These are phyloP conservation scores for Drosophila nasuta DNA, from an alignment of 1,140 invertebrate species.

Conservation along the genomic window DNA sequence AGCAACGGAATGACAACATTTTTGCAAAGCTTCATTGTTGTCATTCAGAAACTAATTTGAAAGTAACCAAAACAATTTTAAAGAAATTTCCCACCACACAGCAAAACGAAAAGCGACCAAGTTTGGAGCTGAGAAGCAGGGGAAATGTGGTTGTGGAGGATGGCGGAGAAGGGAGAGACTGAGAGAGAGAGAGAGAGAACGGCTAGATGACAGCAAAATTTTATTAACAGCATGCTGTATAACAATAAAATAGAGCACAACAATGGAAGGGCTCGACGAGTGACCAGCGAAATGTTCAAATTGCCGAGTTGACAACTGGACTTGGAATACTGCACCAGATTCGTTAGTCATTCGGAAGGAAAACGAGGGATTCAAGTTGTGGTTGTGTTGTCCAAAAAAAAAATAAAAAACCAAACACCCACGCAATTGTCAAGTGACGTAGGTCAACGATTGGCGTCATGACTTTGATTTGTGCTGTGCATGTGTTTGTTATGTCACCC, in stretches of 20 bases:
- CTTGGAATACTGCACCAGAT: constrained; percentile 28
- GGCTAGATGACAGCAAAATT: constrained; percentile 76
- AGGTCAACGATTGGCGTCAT: constrained; percentile 70
- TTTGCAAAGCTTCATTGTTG: constrained; percentile 84
- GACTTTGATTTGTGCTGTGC: constrained; percentile 73
- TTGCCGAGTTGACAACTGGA: constrained; percentile 46
- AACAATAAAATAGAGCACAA: constrained; percentile 65
- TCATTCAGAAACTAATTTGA: constrained; percentile 85
- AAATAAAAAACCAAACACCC: background rate
- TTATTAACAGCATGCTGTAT: constrained; percentile 82
- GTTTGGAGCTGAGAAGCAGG: background rate
- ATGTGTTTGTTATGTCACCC: constrained; percentile 54
- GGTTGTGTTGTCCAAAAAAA: background rate
- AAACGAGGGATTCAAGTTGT: background rate
- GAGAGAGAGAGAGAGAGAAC: constrained; percentile 7
- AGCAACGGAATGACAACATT: constrained; percentile 84
- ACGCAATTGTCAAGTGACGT: constrained; percentile 56
- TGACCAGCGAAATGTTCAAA: constrained; percentile 46
- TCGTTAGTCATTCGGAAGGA: constrained; percentile 14
- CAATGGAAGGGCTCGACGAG: constrained; percentile 17
- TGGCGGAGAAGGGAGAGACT: background rate
- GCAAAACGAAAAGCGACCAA: constrained; percentile 34
- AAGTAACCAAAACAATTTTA: constrained; percentile 85
- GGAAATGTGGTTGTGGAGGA: constrained; percentile 1
- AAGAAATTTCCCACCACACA: constrained; percentile 82